Evolutionary conservation across 2,888 invertebrate species (phyloP), one percentile per base, ranked within the genome.

Genomic region (Ferdinandea cuprea): DNA sequence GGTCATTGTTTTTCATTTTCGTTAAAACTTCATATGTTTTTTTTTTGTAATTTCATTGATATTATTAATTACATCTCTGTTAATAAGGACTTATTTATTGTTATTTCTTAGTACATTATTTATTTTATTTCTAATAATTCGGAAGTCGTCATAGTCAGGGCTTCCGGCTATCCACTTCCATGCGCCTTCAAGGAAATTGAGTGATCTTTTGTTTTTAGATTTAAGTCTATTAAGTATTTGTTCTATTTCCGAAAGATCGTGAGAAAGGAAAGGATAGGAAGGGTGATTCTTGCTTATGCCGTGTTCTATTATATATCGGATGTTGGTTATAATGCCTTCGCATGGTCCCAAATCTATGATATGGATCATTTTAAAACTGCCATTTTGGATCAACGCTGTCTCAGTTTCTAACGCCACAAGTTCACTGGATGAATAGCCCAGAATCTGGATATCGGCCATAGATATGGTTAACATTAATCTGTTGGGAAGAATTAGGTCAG

Each of bases 361-460:
- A 11, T 80, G 61, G 11, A 59, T 80, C 19, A 71, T 21, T 59
- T 79, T 79, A 32, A 79, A 44, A 13, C 37, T 66, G 13, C 79
- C 72, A 9, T 40, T 42, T 40, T 54, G 19, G 6, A 69, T 71
- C 32, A 37, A 72, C 4, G 61, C 72, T 2, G 35, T 63, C 25
- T 63, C 50, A 15, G 19, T 44, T 9, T 32, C 19, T 9, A 69
- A 3, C 9, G 61, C 17, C 3, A 78, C 7, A 9, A 63, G 30
- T 63, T 78, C 63, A 9, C 71, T 54, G 19, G 71, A 63, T 13
- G 71, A 25, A 15, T 61, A 69, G 48, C 63, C 63, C 13, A 78
- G 37, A 15, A 71, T 72, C 30, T 65, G 63, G 25, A 58, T 44
- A 11, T 58, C 19, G 1, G 61, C 61, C 1, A 30, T 40, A 35